phyloP scores from a whole-genome alignment of 2,888 invertebrate genomes.

The Leptinotarsa haldemani region DNA sequence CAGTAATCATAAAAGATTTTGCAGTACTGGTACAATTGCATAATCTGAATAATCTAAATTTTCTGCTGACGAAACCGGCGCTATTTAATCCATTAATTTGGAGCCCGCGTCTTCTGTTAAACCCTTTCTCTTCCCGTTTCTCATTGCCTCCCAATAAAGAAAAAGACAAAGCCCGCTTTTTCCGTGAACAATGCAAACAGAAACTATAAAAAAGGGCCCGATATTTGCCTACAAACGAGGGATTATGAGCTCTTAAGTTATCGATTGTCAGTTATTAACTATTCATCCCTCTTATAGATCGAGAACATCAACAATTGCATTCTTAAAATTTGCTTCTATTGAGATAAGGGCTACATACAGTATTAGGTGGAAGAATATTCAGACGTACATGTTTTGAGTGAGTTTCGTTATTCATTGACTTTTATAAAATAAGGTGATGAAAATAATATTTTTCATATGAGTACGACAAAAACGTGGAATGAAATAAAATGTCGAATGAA shows the following conservation, averaged over 20 bases:
- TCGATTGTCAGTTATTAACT: slow-evolving; percentile 48
- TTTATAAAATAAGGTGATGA: too few relatives aligned
- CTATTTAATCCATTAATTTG: slow-evolving; percentile 53
- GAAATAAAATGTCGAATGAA: too few relatives aligned
- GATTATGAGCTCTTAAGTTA: slow-evolving; percentile 48
- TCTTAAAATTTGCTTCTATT: slow-evolving; percentile 6
- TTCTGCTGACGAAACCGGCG: slow-evolving; percentile 47
- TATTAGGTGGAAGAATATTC: background rate
- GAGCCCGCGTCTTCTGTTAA: slow-evolving; percentile 46
- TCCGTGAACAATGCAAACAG: slow-evolving; percentile 45
- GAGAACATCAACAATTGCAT: slow-evolving; percentile 37
- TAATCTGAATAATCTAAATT: slow-evolving; percentile 53
- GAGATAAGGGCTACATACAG: background rate
- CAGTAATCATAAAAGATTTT: background rate
- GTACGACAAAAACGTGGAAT: too few relatives aligned
- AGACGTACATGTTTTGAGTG: too few relatives aligned
- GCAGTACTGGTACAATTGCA: slow-evolving; percentile 35
- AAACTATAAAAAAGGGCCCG: slow-evolving; percentile 47
- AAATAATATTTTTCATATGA: too few relatives aligned
- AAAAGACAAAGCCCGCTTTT: slow-evolving; percentile 50
- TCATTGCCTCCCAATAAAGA: slow-evolving; percentile 50
- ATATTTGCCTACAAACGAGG: slow-evolving; percentile 45
- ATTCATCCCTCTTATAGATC: slow-evolving; percentile 39
- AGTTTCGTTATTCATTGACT: too few relatives aligned
- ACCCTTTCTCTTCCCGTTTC: slow-evolving; percentile 42